These are phyloP conservation scores for Drosophila ustulata DNA, from an alignment of 2,888 invertebrate species.

Conservation along the genomic window DNA sequence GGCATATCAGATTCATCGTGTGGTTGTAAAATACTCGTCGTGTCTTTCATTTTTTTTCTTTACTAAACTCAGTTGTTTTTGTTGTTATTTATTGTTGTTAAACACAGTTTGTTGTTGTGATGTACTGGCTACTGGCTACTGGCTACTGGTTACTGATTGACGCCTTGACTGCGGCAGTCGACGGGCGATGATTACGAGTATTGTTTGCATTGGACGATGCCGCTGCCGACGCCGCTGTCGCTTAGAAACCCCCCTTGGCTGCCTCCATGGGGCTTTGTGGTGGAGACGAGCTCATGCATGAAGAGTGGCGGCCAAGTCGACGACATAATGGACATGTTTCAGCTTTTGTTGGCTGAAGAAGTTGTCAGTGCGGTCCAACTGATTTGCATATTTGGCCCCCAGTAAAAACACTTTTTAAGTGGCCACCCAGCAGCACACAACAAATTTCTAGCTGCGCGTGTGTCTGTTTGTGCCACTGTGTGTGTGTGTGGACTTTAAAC, in stretches of 20 bases:
- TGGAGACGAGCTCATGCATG: slow-evolving; percentile 65
- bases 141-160: slow-evolving; percentile 51
- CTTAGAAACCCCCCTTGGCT: slow-evolving; percentile 8
- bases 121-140: slow-evolving; percentile 40
- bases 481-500: slow-evolving; percentile 67
- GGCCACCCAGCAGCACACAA: slow-evolving; percentile 73
- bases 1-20: slow-evolving; percentile 32
- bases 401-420: slow-evolving; percentile 76
- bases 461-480: neutral
- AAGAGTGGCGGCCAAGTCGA: slow-evolving; percentile 64
- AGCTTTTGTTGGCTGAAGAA: slow-evolving; percentile 76
- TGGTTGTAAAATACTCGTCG: slow-evolving; percentile 15
- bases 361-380: slow-evolving; percentile 74
- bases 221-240: slow-evolving; percentile 11
- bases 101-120: slow-evolving; percentile 35
- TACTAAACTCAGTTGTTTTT: slow-evolving; percentile 34
- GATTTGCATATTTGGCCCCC: slow-evolving; percentile 79
- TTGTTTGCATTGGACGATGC: slow-evolving; percentile 63
- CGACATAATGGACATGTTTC: slow-evolving; percentile 79
- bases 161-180: slow-evolving; percentile 46
- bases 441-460: neutral
- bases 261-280: slow-evolving; percentile 3
- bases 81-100: slow-evolving; percentile 43
- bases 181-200: slow-evolving; percentile 55
- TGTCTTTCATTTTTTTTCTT: slow-evolving; percentile 35